Conservation (phyloP, 2,113 vertebrate genomes). For the Saccopteryx bilineata region DNA sequence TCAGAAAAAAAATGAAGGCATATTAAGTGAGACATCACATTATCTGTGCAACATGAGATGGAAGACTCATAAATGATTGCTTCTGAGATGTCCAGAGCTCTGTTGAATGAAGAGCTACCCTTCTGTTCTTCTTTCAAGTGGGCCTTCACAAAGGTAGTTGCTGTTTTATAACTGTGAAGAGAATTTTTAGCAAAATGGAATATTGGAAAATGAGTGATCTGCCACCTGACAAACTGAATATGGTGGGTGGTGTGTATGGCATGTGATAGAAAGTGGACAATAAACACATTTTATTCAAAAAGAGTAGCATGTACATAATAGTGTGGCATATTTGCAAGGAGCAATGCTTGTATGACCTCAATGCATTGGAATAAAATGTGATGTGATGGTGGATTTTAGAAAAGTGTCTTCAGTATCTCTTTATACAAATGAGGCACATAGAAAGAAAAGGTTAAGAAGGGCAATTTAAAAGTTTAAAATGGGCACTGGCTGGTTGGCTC, state of each 20-base stretch:
- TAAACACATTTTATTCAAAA: not conserved
- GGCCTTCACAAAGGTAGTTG: too few relatives aligned
- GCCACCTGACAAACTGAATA: not conserved
- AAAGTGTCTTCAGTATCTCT: not conserved
- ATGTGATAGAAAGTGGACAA: not conserved
- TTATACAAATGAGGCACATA: not conserved
- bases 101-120: not conserved
- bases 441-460: not conserved
- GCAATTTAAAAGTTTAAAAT: not conserved
- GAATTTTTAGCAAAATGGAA: not conserved
- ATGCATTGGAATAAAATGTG: not conserved
- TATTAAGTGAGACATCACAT: not conserved
- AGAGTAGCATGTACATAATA: not conserved
- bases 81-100: not conserved
- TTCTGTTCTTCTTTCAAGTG: not conserved
- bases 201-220: not conserved
- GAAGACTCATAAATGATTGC: not conserved
- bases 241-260: accelerated
- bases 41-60: not conserved
- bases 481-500: too few relatives aligned
- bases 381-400: not conserved
- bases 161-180: not conserved
- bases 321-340: not conserved
- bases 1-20: not conserved
- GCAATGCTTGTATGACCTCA: not conserved